Evolutionary conservation across 2,888 invertebrate genomes (phyloP).

Genomic region (Drosophila mulleri): DNA sequence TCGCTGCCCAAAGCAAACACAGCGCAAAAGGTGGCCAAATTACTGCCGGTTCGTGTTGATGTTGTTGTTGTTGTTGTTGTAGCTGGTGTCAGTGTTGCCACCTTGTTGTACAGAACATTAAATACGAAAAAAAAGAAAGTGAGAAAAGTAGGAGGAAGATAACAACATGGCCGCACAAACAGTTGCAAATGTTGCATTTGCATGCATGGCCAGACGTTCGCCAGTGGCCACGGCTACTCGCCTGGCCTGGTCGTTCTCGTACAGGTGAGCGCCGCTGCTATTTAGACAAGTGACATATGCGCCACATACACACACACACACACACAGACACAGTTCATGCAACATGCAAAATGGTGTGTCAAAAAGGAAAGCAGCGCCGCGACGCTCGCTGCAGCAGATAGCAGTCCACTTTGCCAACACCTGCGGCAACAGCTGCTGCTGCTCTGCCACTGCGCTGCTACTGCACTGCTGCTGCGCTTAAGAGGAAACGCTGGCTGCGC

Average conservation of each 20-base stretch:
- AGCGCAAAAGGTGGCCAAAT: slow-evolving; percentile 71
- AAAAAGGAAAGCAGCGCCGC: slow-evolving; percentile 62
- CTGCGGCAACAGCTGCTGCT: slow-evolving; percentile 38
- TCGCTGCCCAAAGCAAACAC: slow-evolving; percentile 55
- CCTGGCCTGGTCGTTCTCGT: slow-evolving; percentile 5
- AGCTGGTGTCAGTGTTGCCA: slow-evolving; percentile 73
- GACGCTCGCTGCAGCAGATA: slow-evolving; percentile 21
- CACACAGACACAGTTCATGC: slow-evolving; percentile 45
- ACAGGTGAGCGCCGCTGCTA: slow-evolving; percentile 67
- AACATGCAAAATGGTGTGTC: slow-evolving; percentile 77
- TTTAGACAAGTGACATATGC: slow-evolving; percentile 77
- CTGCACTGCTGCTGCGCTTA: slow-evolving; percentile 39
- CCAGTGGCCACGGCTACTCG: slow-evolving; percentile 33
- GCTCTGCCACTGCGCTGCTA: slow-evolving; percentile 23
- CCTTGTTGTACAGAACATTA: slow-evolving; percentile 52
- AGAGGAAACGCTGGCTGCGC: slow-evolving; percentile 66
- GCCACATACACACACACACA: slow-evolving; percentile 36
- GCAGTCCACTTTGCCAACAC: slow-evolving; percentile 40
- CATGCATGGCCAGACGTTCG: slow-evolving; percentile 72
- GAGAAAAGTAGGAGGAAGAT: slow-evolving; percentile 26
- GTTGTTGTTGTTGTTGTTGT: slow-evolving; percentile 37
- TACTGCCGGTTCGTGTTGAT: slow-evolving; percentile 66
- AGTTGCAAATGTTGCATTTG: slow-evolving; percentile 79
- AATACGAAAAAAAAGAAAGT: slow-evolving; percentile 19
- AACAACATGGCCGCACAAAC: slow-evolving; percentile 69